These are phyloP conservation scores for Lynx canadensis DNA, from an alignment of 2,113 vertebrate species.

Conservation along the genomic window DNA sequence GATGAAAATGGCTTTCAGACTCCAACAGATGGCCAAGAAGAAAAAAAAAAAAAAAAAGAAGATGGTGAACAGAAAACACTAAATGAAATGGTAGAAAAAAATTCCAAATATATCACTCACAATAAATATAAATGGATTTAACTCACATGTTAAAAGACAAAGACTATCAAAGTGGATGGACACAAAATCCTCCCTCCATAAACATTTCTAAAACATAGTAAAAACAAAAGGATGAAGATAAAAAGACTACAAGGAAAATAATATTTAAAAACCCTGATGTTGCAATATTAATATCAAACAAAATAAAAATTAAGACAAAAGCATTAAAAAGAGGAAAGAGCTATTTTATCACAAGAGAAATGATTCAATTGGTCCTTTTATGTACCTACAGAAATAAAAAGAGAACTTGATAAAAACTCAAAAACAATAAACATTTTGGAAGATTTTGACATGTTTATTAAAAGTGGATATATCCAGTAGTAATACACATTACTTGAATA, in stretches of 20 bases:
- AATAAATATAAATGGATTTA: constrained; percentile 50
- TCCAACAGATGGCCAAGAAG: not conserved
- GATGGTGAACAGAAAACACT: not conserved
- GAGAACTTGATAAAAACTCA: constrained; percentile 16
- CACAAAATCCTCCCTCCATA: not conserved
- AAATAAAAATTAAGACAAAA: constrained; percentile 41
- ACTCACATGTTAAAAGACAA: constrained; percentile 9
- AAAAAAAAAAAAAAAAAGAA: not conserved
- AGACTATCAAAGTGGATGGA: not conserved
- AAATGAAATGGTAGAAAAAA: constrained; percentile 14
- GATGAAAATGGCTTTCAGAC: not conserved
- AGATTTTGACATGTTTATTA: not conserved
- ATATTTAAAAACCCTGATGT: not conserved
- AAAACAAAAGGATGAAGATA: constrained; percentile 1
- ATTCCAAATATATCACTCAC: not conserved
- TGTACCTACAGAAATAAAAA: constrained; percentile 3
- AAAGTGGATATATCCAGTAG: not conserved
- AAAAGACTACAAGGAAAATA: constrained; percentile 15
- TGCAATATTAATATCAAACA: not conserved
- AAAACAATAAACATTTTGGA: not conserved
- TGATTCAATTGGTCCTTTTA: not conserved
- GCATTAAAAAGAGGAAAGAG: not conserved
- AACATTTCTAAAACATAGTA: not conserved
- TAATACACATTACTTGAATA: not conserved
- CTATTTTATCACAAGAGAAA: not conserved